Base-by-base conservation (phyloP, 2,888 invertebrate species). In the Camponotus fellah region DNA sequence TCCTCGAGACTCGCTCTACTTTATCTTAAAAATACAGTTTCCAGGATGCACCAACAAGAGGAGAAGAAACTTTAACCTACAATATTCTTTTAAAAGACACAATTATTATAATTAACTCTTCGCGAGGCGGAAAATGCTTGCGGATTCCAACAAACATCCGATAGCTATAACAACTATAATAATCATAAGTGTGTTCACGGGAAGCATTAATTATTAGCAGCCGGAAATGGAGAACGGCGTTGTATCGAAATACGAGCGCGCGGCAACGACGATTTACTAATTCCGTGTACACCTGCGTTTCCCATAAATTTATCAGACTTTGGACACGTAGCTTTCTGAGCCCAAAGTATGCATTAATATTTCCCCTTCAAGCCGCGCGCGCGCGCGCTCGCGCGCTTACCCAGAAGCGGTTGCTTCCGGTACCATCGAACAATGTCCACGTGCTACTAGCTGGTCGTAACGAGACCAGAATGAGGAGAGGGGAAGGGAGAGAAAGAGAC, bases 321-420 rank as follows among this genome's bases (percentile, higher is more conserved):
- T 72, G 79, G 74, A 79, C 79, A 72, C 34, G 74, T 43, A 79
- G 79, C 79, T 79, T 79, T 79, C 79, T 79, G 46, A 46, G 46
- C 58, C 79, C 58, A 79, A 79, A 79, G 79, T 79, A 79, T 79
- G 32, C 79, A 72, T 79, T 79, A 79, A 79, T 79, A 79, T 79
- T 79, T 79, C 79, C 53, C 72, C 79, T 32, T 58, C 77, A n/a
- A 58, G 43, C 21, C 77, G 34, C 77, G 68, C 40, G n/a, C 14
- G 49, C 49, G 46, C 56, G 69, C 77, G 66, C 40, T 12, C 17
- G 49, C 49, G 46, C 62, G 69, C 12, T 43, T 43, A 46, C 46
- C 60, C 56, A 69, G 74, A 86, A 43, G 79, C 74, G 40, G 58
- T 69, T 21, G 84, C 43, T 87, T 86, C 84, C 82, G 87, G 75